Percentiles rank a stretch among this genome's conserved stretches.
Evolutionary conservation across 2,888 invertebrate species (phyloP).

Genomic region (Rutpela maculata): DNA sequence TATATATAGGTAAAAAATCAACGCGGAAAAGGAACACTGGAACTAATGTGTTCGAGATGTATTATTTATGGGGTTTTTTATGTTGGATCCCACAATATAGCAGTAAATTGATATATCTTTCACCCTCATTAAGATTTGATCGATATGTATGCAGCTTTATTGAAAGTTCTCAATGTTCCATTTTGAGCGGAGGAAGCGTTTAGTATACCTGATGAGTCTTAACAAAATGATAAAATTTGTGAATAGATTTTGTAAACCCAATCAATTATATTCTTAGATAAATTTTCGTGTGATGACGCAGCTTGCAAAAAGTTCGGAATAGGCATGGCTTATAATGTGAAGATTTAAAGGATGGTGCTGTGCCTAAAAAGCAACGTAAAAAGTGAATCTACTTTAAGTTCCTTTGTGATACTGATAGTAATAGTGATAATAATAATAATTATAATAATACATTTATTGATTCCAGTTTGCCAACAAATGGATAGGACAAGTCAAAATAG

Average conservation of each 20-base stretch:
- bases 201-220: conserved; percentile 33
- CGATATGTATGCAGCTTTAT: conserved; percentile 33
- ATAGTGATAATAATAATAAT: too few relatives aligned
- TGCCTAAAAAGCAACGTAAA: too few relatives aligned
- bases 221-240: conserved; percentile 12
- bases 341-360: too few relatives aligned
- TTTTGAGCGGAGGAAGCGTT: neutral
- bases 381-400: too few relatives aligned
- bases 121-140: conserved; percentile 44
- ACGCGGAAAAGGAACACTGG: conserved; percentile 46
- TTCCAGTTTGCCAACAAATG: too few relatives aligned
- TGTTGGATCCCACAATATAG: conserved; percentile 43
- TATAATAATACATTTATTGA: too few relatives aligned
- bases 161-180: conserved; percentile 7
- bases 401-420: too few relatives aligned
- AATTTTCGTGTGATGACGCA: neutral
- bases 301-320: neutral
- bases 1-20: conserved; percentile 52
- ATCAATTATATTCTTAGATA: conserved; percentile 17
- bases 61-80: conserved; percentile 25
- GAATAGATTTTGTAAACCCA: conserved; percentile 8
- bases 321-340: too few relatives aligned
- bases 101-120: conserved; percentile 57
- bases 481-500: too few relatives aligned
- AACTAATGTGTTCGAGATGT: conserved; percentile 32